Percentiles rank a stretch among this genome's conserved stretches.
phyloP scores from a whole-genome alignment of 2,888 invertebrate species.

The Leptinotarsa juncta region DNA sequence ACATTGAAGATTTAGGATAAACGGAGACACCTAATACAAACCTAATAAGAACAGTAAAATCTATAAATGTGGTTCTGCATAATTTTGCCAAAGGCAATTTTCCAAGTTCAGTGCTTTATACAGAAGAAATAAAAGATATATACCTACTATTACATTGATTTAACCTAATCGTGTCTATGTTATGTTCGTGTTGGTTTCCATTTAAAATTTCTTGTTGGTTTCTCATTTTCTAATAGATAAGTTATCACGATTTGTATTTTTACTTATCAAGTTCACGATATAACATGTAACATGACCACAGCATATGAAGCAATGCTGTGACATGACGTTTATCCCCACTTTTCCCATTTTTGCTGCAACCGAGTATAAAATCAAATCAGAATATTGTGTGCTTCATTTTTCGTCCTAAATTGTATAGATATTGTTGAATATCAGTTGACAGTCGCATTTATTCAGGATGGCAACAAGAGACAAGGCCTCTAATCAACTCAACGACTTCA shows the following conservation, averaged over 20 bases:
- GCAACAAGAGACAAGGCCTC: slow-evolving; percentile 32
- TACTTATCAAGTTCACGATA: background rate
- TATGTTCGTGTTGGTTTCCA: no score
- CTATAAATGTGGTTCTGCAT: no score
- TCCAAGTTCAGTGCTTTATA: no score
- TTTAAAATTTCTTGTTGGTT: background rate
- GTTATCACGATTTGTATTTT: background rate
- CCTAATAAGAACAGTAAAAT: no score
- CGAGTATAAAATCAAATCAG: slow-evolving; percentile 4
- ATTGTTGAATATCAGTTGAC: background rate
- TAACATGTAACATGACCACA: background rate
- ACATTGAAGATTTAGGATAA: no score
- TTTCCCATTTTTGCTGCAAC: background rate
- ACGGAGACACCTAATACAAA: no score
- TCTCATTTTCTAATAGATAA: background rate
- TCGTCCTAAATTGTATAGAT: background rate
- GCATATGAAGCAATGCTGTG: background rate
- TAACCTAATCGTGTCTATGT: no score
- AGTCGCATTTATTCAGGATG: slow-evolving; percentile 18
- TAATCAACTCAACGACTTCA: slow-evolving; percentile 32
- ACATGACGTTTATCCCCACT: slow-evolving; percentile 7
- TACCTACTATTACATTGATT: background rate
- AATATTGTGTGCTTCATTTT: slow-evolving; percentile 2
- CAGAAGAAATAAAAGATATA: no score
- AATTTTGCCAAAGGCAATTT: no score